A percentile compares a stretch with the other conserved stretches of the same genome.
Evolutionary conservation across 2,797 vertebrate species (phyloP).

Genomic region (Zenarchopterus dispar): DNA sequence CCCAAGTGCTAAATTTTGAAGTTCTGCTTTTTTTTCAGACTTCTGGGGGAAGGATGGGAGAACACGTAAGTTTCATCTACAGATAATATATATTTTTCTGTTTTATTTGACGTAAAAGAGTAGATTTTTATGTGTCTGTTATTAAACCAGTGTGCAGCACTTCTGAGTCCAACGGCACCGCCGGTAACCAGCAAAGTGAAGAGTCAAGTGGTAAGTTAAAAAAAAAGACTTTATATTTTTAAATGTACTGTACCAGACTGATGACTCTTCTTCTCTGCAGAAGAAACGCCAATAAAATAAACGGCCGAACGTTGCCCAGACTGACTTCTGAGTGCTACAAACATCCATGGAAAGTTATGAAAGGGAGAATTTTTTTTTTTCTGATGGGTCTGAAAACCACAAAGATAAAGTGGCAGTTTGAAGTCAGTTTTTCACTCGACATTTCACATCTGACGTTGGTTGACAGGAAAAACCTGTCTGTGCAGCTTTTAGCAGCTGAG

Average conservation of each 20-base stretch:
- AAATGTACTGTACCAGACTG: too few species aligned
- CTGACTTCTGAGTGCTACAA: too few species aligned
- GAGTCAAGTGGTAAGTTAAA: conserved; percentile 13
- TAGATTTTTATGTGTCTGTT: not conserved
- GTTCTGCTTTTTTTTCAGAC: conserved; percentile 31
- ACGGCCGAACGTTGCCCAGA: too few species aligned
- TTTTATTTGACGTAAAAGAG: not conserved
- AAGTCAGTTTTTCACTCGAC: too few species aligned
- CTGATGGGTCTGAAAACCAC: not conserved
- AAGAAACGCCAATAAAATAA: conserved; percentile 1
- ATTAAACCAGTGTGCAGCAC: not conserved
- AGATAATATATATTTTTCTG: not conserved
- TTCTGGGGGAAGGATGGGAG: conserved; percentile 53
- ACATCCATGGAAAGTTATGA: too few species aligned
- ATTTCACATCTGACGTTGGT: not conserved
- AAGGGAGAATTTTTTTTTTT: not conserved
- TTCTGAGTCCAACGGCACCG: conserved; percentile 13
- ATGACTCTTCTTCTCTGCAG: conserved; percentile 18
- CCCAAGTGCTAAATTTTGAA: too few species aligned
- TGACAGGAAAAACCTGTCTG: not conserved
- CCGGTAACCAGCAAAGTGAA: fast-evolving
- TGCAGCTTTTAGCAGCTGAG: not conserved
- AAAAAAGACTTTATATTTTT: too few species aligned
- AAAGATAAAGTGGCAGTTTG: not conserved
- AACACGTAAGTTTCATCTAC: conserved; percentile 19